Conservation (phyloP, 2,113 vertebrate species). For the Pipra filicauda region DNA sequence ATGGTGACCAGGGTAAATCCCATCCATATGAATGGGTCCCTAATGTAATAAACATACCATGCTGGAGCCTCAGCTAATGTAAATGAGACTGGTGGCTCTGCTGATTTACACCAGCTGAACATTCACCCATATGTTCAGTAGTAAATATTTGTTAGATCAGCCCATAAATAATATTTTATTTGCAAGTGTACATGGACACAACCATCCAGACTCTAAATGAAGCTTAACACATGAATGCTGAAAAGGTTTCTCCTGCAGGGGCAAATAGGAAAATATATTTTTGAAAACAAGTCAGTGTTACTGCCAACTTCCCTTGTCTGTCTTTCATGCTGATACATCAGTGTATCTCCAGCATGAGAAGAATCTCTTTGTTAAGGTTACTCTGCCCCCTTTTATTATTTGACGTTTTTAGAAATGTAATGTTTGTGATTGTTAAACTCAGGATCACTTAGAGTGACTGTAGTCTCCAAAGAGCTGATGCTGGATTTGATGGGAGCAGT, state of each 20-base stretch:
- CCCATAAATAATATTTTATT: slow-evolving; percentile 63
- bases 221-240: slow-evolving; percentile 44
- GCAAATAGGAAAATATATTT: neutral
- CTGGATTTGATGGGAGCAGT: neutral
- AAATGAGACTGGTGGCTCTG: slow-evolving; percentile 54
- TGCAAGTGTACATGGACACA: slow-evolving; percentile 39
- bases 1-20: neutral
- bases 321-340: neutral
- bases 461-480: neutral
- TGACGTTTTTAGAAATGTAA: neutral
- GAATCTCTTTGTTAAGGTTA: neutral
- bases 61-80: slow-evolving; percentile 24
- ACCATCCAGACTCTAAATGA: slow-evolving; percentile 43
- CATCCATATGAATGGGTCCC: slow-evolving; percentile 19
- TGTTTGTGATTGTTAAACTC: neutral
- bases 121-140: slow-evolving; percentile 53
- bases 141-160: slow-evolving; percentile 53
- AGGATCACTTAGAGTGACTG: neutral
- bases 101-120: slow-evolving; percentile 59
- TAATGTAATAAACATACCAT: slow-evolving; percentile 52
- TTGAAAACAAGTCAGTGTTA: neutral
- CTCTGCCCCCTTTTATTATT: neutral
- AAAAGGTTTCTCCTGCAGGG: slow-evolving; percentile 42
- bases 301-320: neutral
- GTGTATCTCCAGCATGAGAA: neutral